A percentile compares a stretch with the other conserved stretches of the same genome.
Conservation (phyloP, 2,888 invertebrate genomes). For the Diarsia brunnea region DNA sequence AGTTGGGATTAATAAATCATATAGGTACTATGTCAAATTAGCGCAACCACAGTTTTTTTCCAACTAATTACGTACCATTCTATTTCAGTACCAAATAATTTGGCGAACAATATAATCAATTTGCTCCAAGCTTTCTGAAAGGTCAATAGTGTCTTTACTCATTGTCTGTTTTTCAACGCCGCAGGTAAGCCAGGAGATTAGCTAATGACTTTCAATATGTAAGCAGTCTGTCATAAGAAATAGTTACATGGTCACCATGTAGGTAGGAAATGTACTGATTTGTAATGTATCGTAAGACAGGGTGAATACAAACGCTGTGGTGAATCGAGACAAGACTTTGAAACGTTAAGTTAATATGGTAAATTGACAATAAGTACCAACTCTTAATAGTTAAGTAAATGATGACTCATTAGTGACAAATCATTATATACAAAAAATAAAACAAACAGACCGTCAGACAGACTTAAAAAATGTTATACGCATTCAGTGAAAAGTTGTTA, state of each 20-base stretch:
- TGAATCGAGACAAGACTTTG: neutral
- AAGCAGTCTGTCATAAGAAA: neutral
- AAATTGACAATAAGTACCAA: neutral
- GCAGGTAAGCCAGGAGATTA: slow-evolving; percentile 16
- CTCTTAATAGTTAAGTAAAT: neutral
- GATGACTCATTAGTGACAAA: too few species aligned
- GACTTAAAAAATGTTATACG: too few species aligned
- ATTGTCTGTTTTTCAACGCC: slow-evolving; percentile 47
- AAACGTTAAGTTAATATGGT: neutral
- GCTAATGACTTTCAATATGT: slow-evolving; percentile 51
- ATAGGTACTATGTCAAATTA: slow-evolving; percentile 13
- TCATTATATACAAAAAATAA: too few species aligned
- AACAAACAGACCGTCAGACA: too few species aligned
- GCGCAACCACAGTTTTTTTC: neutral
- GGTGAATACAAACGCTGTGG: neutral
- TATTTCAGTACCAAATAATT: slow-evolving; percentile 23
- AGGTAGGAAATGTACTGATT: neutral
- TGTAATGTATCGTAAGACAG: neutral
- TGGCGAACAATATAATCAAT: slow-evolving; percentile 45
- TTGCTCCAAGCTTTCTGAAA: slow-evolving; percentile 32
- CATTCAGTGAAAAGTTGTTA: too few species aligned
- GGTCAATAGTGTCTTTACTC: slow-evolving; percentile 41
- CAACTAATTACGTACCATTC: slow-evolving; percentile 28
- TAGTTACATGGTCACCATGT: slow-evolving; percentile 24
- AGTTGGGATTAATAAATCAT: neutral